A percentile compares a stretch with the other conserved stretches of the same genome.
Evolutionary conservation across 2,797 vertebrate species (phyloP).

Genomic region (Rhynchonycteris naso): DNA sequence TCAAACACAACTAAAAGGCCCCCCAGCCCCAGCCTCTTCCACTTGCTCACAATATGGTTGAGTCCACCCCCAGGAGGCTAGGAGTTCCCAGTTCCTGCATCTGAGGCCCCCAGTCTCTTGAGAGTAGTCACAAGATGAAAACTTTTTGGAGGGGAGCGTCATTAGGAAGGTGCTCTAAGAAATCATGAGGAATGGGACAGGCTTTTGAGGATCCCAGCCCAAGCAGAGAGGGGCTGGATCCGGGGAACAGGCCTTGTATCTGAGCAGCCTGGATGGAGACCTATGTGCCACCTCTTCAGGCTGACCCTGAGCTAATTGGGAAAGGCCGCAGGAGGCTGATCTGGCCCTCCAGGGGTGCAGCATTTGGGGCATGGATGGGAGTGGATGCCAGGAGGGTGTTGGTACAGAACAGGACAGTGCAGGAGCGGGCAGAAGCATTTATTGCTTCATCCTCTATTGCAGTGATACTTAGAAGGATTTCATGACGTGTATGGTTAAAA

Average conservation of each 20-base stretch:
- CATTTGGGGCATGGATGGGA: neutral
- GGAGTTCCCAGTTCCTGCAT: neutral
- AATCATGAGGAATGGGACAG: neutral
- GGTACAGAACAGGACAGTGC: neutral
- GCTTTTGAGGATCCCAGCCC: neutral
- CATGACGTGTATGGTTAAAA: neutral
- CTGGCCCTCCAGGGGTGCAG: neutral
- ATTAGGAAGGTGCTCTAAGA: slow-evolving; percentile 3
- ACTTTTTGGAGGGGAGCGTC: neutral
- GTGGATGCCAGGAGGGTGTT: neutral
- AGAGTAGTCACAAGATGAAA: neutral
- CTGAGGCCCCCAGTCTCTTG: neutral
- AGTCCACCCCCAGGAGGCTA: neutral
- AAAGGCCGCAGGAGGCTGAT: neutral
- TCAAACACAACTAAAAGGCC: slow-evolving; percentile 23
- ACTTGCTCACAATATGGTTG: neutral
- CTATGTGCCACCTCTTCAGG: neutral
- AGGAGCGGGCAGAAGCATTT: neutral
- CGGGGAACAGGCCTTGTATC: neutral
- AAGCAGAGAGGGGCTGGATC: neutral
- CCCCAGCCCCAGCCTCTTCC: neutral
- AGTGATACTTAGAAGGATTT: slow-evolving; percentile 11
- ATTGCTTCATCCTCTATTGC: neutral
- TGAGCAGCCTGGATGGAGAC: neutral
- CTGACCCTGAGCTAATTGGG: neutral